Evolutionary conservation across 2,888 invertebrate species (phyloP).

Genomic region (Lordiphosa fenestrarum): DNA sequence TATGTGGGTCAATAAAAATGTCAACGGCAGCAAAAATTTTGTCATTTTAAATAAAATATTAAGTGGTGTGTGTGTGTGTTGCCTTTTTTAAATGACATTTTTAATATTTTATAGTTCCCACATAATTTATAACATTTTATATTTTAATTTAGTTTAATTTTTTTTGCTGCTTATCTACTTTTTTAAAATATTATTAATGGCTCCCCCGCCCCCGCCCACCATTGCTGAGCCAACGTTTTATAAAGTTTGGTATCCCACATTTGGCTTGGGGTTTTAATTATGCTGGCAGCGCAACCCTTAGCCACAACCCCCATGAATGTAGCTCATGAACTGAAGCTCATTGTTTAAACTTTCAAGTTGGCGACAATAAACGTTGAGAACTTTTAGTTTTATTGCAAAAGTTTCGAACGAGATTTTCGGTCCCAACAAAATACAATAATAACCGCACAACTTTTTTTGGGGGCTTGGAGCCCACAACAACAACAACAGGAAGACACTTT

Average conservation of each 20-base stretch:
- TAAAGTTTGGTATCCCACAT: conserved; percentile 43
- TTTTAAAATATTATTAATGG: conserved; percentile 39
- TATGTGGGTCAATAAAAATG: conserved; percentile 61
- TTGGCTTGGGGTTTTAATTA: conserved; percentile 60
- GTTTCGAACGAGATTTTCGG: conserved; percentile 69
- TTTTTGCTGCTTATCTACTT: conserved; percentile 49
- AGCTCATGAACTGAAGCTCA: conserved; percentile 69
- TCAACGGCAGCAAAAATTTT: conserved; percentile 56
- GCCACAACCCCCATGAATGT: conserved; percentile 36
- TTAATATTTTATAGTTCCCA: conserved; percentile 57
- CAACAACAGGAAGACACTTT: conserved; percentile 49
- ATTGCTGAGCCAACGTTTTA: conserved; percentile 1
- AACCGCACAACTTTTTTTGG: conserved; percentile 60
- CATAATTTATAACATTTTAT: conserved; percentile 37
- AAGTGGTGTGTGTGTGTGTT: conserved; percentile 12
- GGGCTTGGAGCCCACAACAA: conserved; percentile 28
- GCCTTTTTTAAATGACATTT: conserved; percentile 30
- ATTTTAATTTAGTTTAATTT: conserved; percentile 34
- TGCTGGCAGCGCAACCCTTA: conserved; percentile 48
- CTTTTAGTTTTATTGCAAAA: conserved; percentile 71
- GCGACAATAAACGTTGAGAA: conserved; percentile 70
- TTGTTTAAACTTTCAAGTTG: conserved; percentile 72
- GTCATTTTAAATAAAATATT: conserved; percentile 50
- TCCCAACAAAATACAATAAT: conserved; percentile 63
- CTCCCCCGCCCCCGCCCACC: conserved; percentile 25